These are phyloP conservation scores for Nematopogon swammerdamellus DNA, from an alignment of 2,888 invertebrate genomes.

Conservation along the genomic window DNA sequence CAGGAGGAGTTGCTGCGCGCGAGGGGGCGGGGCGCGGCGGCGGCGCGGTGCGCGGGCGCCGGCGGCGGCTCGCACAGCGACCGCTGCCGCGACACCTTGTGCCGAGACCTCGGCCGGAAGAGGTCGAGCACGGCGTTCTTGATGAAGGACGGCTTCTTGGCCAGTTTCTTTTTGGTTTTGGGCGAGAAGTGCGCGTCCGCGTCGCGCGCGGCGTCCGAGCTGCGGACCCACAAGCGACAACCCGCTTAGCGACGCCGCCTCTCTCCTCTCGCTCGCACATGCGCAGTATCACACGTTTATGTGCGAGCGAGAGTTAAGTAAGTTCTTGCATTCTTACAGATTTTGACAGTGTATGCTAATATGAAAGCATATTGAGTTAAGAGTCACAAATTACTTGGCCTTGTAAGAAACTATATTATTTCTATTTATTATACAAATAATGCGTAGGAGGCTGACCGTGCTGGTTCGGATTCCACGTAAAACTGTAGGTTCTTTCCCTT, in stretches of 20 bases:
- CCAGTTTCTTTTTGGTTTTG: constrained; percentile 57
- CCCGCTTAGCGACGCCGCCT: neutral
- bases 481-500: too few relatives aligned
- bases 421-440: too few relatives aligned
- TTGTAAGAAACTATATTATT: too few relatives aligned
- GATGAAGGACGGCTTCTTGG: constrained; percentile 54
- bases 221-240: too few relatives aligned
- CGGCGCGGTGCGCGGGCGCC: neutral
- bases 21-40: constrained; percentile 15
- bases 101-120: constrained; percentile 53
- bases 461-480: too few relatives aligned
- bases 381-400: too few relatives aligned
- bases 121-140: constrained; percentile 53
- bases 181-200: constrained; percentile 52
- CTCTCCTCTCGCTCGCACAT: neutral
- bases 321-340: too few relatives aligned
- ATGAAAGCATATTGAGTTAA: constrained; percentile 14
- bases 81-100: constrained; percentile 50
- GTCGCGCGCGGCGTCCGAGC: constrained; percentile 50
- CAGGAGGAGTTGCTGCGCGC: constrained; percentile 49
- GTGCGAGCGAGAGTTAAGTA: neutral
- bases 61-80: constrained; percentile 39
- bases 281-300: neutral
- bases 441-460: too few relatives aligned
- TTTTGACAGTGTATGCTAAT: too few relatives aligned